Evolutionary conservation across 2,113 vertebrate genomes (phyloP), one percentile per base, ranked within the genome.

Genomic region (Lates calcarifer): DNA sequence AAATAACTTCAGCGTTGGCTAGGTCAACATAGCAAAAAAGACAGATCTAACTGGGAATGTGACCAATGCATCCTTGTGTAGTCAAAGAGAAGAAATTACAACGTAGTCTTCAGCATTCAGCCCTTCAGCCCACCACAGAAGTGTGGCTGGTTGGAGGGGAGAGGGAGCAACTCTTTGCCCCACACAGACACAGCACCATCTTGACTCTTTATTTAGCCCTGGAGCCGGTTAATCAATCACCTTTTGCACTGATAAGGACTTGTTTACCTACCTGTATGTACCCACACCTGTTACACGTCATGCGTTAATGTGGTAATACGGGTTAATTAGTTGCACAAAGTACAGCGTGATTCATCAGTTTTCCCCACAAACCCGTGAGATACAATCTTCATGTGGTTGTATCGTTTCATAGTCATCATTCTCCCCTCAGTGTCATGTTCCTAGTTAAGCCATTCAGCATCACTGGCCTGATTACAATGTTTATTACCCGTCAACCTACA

Each of bases 401-500:
- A 73, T 71, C 61, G 24, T 35, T 64, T 63, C 58, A 37, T 35
- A 55, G 18, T 10, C 13, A 57, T 45, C 39, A 45, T 20, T 58
- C 45, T 77, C 65, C 58, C 60, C 79, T 73, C 68, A 41, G 73
- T 78, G 83, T 86, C 72, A 82, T 83, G 70, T 84, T 84, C 39
- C 70, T 57, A 51, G 67, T 90, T 82, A 88, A 81, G 55, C 79
- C 64, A 73, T 87, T 84, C 45, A 69, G 76, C 70, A 24, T 76
- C 18, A 67, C 61, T 31, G 74, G 45, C 63, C 65, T 84, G 88
- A 90, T 89, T 90, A 86, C 75, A 83, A 81, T 88, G 86, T 93
- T 92, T 93, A 92, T 90, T 82, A 89, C 83, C 68, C 49, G 49
- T 88, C 85, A 88, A 60, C 80, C 66, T 51, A 76, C 82, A 89